Base-by-base conservation (phyloP, 1,140 invertebrate species). In the Orchestia grillus region DNA sequence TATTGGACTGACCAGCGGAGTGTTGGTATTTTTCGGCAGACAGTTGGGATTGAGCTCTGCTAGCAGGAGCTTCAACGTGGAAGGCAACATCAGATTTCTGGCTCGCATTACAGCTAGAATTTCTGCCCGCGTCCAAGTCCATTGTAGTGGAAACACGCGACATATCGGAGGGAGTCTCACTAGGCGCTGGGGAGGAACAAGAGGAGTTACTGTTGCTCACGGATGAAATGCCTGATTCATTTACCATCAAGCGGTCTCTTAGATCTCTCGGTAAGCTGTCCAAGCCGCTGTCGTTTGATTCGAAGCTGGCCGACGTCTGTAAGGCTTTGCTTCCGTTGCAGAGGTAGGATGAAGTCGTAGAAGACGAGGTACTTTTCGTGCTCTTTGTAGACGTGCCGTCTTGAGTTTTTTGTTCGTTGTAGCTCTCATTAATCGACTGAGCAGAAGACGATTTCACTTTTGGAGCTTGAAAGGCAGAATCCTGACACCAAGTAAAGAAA, bases 171-270 rank as follows among this genome's bases (percentile, higher is more conserved):
- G 96, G 96, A 28, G 96, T 95, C 57, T 97, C 96, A 57, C 96
- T 96, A 42, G 96, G 96, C 19, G 96, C 96, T 40, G 96, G 96
- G 0, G 96, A 97, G 11, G 96, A 96, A 44, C 96, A 97, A 3
- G 96, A 96, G 11, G 96, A 91, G 47, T 96, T 97, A 57, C 96
- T 96, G 11, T 96, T 96, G 87, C 96, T 96, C 15, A 95, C 95
- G 28, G 96, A 97, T 36, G 96, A 96, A 95, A 97, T 96, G 36
- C 96, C 96, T 23, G 96, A 96, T 62, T 96, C 96, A 94, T 96
- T 95, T 15, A 97, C 96, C 96, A 97, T 96, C 0, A 97, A 53
- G n/a, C 96, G 96, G 53, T 97, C 96, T 16, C 96, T 43, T 88
- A 97, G 96, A 47, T 97, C 96, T 92, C 96, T 96, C 23, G 96